Evolutionary conservation across 2,797 vertebrate species (phyloP).

Genomic region (Arremon aurantiirostris): DNA sequence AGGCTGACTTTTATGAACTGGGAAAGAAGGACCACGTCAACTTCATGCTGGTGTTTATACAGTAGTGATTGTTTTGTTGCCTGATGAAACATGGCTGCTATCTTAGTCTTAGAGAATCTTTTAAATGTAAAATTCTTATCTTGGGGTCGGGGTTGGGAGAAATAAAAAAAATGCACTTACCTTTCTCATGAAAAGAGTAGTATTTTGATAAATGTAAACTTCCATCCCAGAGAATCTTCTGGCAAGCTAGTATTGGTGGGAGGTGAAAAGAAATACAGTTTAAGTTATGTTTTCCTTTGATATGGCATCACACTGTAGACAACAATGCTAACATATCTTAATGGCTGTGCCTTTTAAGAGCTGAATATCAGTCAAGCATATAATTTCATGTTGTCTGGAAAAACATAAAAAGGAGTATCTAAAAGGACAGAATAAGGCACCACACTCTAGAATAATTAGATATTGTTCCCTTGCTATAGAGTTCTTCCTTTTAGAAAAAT

Average conservation of each 20-base stretch:
- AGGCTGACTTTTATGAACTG: neutral
- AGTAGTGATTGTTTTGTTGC: neutral
- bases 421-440: neutral
- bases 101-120: neutral
- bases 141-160: neutral
- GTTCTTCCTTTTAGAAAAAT: neutral
- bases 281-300: neutral
- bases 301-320: neutral
- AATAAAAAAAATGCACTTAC: neutral
- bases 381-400: neutral
- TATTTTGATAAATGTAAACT: neutral
- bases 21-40: neutral
- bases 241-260: neutral
- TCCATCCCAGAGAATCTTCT: neutral
- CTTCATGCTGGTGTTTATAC: neutral
- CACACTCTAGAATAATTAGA: neutral
- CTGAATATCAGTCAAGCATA: neutral
- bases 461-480: neutral
- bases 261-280: neutral
- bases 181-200: neutral
- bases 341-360: neutral
- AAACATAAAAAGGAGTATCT: neutral
- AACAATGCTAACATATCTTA: constrained; percentile 15
- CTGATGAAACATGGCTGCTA: neutral
- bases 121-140: neutral